A percentile compares a stretch with the other conserved stretches of the same genome.
These are phyloP conservation scores for Nemopilema nomurai DNA, from an alignment of 30 jellyfish, hydroid and myxozoan species.

Conservation along the genomic window DNA sequence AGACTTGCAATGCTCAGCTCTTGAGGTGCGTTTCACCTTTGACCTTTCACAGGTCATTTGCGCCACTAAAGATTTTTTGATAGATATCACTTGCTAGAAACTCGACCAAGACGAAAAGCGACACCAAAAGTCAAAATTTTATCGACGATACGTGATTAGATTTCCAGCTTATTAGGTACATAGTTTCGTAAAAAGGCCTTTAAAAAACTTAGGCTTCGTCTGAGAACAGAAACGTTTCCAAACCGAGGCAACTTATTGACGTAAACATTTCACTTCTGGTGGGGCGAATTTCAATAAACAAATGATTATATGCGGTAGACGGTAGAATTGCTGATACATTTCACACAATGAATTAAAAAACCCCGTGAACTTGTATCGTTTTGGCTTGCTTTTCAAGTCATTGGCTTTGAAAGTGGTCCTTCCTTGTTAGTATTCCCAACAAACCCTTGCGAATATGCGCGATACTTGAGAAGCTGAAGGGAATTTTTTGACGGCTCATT, in stretches of 20 bases:
- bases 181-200: neutral
- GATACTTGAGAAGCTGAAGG: neutral
- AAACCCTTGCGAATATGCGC: too few species aligned
- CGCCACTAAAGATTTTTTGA: too few species aligned
- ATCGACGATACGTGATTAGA: neutral
- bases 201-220: neutral
- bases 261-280: neutral
- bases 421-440: too few species aligned
- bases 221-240: neutral
- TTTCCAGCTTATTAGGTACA: neutral
- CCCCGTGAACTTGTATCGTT: too few species aligned
- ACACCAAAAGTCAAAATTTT: neutral
- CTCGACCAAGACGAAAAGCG: neutral
- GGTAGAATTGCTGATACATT: neutral
- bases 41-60: too few species aligned
- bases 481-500: neutral
- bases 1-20: conserved; percentile 33
- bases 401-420: too few species aligned
- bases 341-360: too few species aligned
- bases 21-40: conserved; percentile 6
- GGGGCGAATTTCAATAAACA: neutral
- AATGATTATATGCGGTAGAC: neutral
- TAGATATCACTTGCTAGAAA: neutral
- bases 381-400: too few species aligned
- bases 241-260: neutral